Conservation (phyloP, 2,113 vertebrate species). For the Pterophyllum scalare region DNA sequence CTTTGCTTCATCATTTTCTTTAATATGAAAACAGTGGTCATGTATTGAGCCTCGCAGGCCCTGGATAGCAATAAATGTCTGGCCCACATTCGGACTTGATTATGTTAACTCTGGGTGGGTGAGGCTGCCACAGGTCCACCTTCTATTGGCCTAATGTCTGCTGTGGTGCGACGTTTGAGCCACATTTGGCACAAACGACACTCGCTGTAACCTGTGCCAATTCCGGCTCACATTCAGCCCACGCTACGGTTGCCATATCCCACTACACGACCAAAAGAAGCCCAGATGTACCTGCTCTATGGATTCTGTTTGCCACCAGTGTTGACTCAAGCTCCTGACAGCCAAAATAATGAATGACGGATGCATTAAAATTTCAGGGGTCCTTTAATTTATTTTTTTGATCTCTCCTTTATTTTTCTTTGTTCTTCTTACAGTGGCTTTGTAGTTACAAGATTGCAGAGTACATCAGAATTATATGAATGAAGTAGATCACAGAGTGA, state of each 20-base stretch:
- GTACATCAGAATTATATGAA: background rate
- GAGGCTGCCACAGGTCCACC: too few relatives aligned
- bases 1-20: too few relatives aligned
- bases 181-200: too few relatives aligned
- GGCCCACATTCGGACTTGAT: too few relatives aligned
- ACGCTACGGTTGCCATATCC: rapidly evolving
- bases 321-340: background rate
- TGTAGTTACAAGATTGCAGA: slow-evolving; percentile 19
- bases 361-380: slow-evolving; percentile 11
- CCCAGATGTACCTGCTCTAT: background rate
- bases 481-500: background rate
- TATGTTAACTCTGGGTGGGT: too few relatives aligned
- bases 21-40: too few relatives aligned
- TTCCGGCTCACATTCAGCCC: background rate
- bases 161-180: too few relatives aligned
- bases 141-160: too few relatives aligned
- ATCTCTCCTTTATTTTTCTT: slow-evolving; percentile 31
- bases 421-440: slow-evolving; percentile 13
- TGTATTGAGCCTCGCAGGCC: background rate
- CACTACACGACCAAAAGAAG: rapidly evolving
- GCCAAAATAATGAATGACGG: slow-evolving; percentile 4
- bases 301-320: background rate
- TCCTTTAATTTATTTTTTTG: slow-evolving; percentile 47
- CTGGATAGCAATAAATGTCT: too few relatives aligned
- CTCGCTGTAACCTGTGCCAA: too few relatives aligned